Evolutionary conservation across 1,140 invertebrate species (phyloP), one percentile per base, ranked within the genome.

Genomic region (Meloidogyne exigua): DNA sequence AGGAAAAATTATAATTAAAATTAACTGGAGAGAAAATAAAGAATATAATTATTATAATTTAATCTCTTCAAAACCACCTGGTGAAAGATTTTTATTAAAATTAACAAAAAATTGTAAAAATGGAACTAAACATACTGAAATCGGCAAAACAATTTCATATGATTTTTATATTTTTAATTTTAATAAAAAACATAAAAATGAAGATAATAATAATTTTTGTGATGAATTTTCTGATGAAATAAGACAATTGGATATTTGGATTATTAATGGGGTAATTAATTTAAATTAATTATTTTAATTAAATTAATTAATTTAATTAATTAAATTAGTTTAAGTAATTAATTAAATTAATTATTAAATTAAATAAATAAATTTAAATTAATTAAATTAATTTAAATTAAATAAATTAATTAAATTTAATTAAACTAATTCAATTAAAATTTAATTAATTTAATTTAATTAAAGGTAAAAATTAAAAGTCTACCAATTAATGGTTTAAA

Each of bases 111-210:
- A 57, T n/a, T 57, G 49, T 57, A 57, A 57, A 57, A n/a, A 57
- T 57, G 49, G 49, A 57, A 57, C 7, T 9, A 57, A 57, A 57
- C 18, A 57, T n/a, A 57, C 10, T n/a, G 49, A 57, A 57, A 57
- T n/a, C 21, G 49, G 49, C n/a, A 57, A n/a, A 57, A 57, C 49
- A n/a, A 57, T 57, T 57, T 57, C 21, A 57, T 57, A 57, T 57
- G 49, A 57, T 57, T 57, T 57, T 57, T 57, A n/a, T 57, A 57
- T 57, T n/a, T 57, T 57, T 57, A 57, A 57, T 57, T 57, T 57
- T n/a, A n/a, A 18, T 57, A n/a, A n/a, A 39, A 39, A 39, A 39
- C 9, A 39, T 9, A 21, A 57, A 1, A 57, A 57, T n/a, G 18
- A 57, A 57, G 18, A 57, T n/a, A 57, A 57, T 57, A n/a, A n/a